These are phyloP conservation scores for Python bivittatus DNA, from an alignment of 2,113 vertebrate genomes.

Conservation along the genomic window DNA sequence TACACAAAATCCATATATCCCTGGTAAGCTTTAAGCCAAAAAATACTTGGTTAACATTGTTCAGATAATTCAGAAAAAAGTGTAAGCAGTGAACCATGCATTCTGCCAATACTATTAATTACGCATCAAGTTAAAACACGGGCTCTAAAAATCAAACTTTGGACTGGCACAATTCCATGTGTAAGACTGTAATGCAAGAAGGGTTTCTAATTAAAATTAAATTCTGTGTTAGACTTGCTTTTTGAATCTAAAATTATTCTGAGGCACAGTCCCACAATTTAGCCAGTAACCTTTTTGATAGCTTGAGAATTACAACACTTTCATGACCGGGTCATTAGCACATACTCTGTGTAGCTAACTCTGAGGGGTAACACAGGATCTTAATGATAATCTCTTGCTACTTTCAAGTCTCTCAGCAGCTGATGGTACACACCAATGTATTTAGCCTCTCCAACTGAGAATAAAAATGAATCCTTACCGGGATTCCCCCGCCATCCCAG, in stretches of 20 bases:
- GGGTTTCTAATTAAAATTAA: background rate
- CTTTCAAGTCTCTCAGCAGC: background rate
- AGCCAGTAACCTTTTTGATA: background rate
- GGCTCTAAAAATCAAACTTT: background rate
- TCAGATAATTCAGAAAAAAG: background rate
- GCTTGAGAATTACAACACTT: background rate
- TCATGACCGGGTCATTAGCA: background rate
- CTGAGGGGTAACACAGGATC: background rate
- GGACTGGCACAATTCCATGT: background rate
- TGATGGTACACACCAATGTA: background rate
- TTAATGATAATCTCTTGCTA: background rate
- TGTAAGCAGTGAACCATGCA: background rate
- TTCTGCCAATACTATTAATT: background rate
- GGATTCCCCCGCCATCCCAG: too few species aligned
- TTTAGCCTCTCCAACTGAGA: too few species aligned
- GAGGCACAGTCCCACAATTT: background rate
- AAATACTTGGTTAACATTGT: background rate
- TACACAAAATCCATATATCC: background rate
- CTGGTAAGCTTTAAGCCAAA: background rate
- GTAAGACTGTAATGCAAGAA: background rate
- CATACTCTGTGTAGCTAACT: background rate
- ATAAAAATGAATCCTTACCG: too few species aligned
- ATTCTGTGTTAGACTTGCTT: background rate
- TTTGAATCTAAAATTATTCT: background rate
- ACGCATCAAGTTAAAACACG: background rate